Conservation (phyloP, 2,888 invertebrate species). For the Abscondita cerata region DNA sequence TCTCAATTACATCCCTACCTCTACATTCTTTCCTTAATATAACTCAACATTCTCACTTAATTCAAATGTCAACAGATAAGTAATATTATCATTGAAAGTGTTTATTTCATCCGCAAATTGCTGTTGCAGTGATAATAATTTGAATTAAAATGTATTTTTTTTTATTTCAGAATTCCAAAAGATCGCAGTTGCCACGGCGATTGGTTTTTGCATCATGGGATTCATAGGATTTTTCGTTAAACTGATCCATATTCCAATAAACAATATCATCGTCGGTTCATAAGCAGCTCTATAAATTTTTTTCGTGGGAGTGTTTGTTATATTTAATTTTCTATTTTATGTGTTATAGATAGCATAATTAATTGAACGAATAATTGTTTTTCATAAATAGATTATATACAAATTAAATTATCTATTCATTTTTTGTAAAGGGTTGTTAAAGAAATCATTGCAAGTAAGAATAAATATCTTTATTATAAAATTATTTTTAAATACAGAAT, state of each 20-base stretch:
- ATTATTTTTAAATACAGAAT: conserved; percentile 25
- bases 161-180: conserved; percentile 93
- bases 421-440: too few species aligned
- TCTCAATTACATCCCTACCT: too few species aligned
- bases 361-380: conserved; percentile 21
- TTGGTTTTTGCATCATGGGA: conserved; percentile 99
- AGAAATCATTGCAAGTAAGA: conserved; percentile 6
- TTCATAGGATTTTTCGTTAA: conserved; percentile 99
- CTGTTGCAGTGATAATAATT: too few species aligned
- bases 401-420: neutral
- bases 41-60: too few species aligned
- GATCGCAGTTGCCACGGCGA: conserved; percentile 98
- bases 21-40: too few species aligned
- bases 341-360: conserved; percentile 23
- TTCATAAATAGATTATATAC: conserved; percentile 17
- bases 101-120: too few species aligned
- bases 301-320: conserved; percentile 26
- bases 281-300: conserved; percentile 51
- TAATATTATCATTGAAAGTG: too few species aligned
- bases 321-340: conserved; percentile 35
- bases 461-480: conserved; percentile 28
- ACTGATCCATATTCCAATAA: conserved; percentile 99
- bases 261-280: conserved; percentile 93
- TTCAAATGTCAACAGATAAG: too few species aligned
- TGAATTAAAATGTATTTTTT: neutral